A percentile compares a stretch with the other conserved stretches of the same genome.
Evolutionary conservation across 2,797 vertebrate genomes (phyloP).

Genomic region (Capromys pilorides): DNA sequence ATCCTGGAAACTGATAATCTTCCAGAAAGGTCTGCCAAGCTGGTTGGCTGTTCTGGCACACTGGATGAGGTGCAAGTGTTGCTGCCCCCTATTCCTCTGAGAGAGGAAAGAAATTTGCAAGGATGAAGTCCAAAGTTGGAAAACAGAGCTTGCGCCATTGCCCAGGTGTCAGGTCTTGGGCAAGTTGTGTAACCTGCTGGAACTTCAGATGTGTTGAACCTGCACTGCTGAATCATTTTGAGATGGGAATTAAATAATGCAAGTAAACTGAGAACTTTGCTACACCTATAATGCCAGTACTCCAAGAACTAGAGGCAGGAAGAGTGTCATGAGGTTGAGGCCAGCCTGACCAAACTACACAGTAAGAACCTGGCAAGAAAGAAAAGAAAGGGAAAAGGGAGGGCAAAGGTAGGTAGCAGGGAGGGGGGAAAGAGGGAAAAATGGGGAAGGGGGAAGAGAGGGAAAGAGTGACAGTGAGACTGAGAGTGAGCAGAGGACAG

Average conservation of each 20-base stretch:
- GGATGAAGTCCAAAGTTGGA: background rate
- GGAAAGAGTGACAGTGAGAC: background rate
- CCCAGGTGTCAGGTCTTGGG: background rate
- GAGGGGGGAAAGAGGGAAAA: background rate
- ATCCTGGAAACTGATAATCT: background rate
- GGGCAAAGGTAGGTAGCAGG: too few species aligned
- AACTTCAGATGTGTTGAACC: background rate
- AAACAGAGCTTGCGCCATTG: background rate
- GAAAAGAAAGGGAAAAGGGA: background rate
- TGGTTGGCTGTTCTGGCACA: background rate
- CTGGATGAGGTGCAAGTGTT: background rate
- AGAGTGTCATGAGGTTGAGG: background rate
- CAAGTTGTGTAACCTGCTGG: background rate
- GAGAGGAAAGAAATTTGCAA: background rate
- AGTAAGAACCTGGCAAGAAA: background rate
- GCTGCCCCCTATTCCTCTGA: background rate
- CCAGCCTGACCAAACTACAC: background rate
- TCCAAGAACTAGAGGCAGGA: background rate
- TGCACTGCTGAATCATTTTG: background rate
- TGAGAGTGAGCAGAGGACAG: background rate
- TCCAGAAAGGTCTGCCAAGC: background rate
- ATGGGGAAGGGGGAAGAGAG: background rate
- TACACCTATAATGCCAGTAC: background rate
- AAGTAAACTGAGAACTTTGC: background rate
- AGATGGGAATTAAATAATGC: slow-evolving; percentile 22